phyloP scores from a whole-genome alignment of 2,113 vertebrate genomes.

The Cavia aperea region DNA sequence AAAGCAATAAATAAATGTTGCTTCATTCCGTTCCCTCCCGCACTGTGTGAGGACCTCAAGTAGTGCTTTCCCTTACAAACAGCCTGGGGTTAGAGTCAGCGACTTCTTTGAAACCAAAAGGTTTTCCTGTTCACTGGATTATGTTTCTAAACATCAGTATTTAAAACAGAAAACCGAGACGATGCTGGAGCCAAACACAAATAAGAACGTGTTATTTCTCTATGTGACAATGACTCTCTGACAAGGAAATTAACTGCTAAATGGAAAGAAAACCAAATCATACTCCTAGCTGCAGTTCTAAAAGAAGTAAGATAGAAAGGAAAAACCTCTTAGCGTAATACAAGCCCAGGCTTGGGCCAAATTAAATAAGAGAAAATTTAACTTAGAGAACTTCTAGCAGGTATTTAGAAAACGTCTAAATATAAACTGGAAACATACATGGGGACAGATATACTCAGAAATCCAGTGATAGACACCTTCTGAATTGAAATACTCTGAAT shows the following conservation, averaged over 20 bases:
- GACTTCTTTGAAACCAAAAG: constrained; percentile 43
- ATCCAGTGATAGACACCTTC: not conserved
- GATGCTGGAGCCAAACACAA: not conserved
- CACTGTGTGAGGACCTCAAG: not conserved
- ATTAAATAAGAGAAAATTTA: not conserved
- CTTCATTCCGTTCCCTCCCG: not conserved
- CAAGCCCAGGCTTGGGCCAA: not conserved
- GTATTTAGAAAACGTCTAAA: not conserved
- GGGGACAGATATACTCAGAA: not conserved
- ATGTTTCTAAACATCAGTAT: constrained; percentile 43
- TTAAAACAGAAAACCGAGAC: constrained; percentile 39
- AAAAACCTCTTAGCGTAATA: constrained; percentile 32
- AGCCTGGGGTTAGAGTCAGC: not conserved
- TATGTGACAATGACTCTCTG: not conserved
- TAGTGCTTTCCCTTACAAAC: not conserved
- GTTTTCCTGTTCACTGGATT: constrained; percentile 38
- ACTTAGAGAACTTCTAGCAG: not conserved
- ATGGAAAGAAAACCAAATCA: constrained; percentile 32
- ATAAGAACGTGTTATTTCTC: not conserved
- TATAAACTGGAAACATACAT: not conserved
- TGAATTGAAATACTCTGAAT: not conserved
- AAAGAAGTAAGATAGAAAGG: constrained; percentile 33
- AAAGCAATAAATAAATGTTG: not conserved
- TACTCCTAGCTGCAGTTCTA: not conserved
- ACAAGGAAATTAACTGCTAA: not conserved